Percentiles rank a stretch among this genome's conserved stretches.
phyloP scores from a whole-genome alignment of 2,888 invertebrate species.

The Ceriagrion tenellum region DNA sequence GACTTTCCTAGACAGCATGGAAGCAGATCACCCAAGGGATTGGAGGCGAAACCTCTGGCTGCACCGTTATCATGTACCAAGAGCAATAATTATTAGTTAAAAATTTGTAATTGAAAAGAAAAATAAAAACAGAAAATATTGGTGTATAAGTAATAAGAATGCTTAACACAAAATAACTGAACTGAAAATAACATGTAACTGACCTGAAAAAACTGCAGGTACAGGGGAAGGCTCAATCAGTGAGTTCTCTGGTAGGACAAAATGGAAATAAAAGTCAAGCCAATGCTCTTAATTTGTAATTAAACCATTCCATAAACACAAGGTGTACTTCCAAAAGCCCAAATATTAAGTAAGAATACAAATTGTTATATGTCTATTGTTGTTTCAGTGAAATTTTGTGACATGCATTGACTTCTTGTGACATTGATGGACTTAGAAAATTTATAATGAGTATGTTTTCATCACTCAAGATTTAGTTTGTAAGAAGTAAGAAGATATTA shows the following conservation, averaged over 20 bases:
- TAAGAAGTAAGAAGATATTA: not conserved
- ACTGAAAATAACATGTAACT: conserved; percentile 70
- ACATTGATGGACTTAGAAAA: not conserved
- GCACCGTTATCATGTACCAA: not conserved
- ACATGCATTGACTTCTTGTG: not conserved
- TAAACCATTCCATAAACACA: conserved; percentile 41
- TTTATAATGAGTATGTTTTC: not conserved
- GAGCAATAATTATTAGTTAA: no score
- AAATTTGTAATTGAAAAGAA: no score
- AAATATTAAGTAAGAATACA: not conserved
- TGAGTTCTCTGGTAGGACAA: conserved; percentile 72
- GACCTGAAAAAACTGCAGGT: conserved; percentile 72
- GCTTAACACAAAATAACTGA: conserved; percentile 57
- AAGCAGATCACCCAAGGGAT: no score
- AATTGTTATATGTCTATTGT: conserved; percentile 8
- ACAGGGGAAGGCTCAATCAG: conserved; percentile 72
- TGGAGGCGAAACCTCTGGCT: not conserved
- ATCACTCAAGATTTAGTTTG: not conserved
- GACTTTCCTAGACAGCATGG: no score
- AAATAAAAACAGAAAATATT: no score
- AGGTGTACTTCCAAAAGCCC: conserved; percentile 20
- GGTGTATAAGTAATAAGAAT: conserved; percentile 6
- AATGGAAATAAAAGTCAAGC: conserved; percentile 70
- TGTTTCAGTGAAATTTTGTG: conserved; percentile 24
- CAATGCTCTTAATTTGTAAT: conserved; percentile 69